Base-by-base conservation (phyloP, 2,797 vertebrate genomes). In the Odontamblyopus rebecca region DNA sequence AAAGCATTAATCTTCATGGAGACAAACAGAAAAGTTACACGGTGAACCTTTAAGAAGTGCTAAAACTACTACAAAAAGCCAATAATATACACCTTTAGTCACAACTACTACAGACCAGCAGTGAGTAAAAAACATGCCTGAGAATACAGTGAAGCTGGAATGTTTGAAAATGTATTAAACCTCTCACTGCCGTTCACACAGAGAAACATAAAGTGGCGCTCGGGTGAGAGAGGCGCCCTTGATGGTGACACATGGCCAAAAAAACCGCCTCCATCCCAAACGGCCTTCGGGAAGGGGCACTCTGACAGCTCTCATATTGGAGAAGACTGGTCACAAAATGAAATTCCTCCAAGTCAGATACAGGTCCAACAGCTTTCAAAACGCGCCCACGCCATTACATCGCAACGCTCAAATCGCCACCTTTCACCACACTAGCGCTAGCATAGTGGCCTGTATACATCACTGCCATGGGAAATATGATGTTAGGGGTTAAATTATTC, bases 261-360 rank as follows among this genome's bases (percentile, higher is more conserved):
- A 94, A 93, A 94, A 93, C 23, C 78, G 94, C 91, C 92, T 95
- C 94, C 92, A 93, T 95, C 93, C 86, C 4, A 76, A 90, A 77
- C 91, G 93, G 91, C 84, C 92, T 92, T 91, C 89, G 93, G 87
- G 76, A 83, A 67, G 79, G 29, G 9, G 44, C 84, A 23, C 23
- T 23, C 82, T 85, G 89, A 90, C 91, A 91, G 85, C 69, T 86
- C 87, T 90, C 88, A 88, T 91, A 89, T 87, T 88, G 83, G 85
- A 83, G 79, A 83, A 82, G 79, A 83, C 65, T 71, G 78, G 73
- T 71, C 59, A 72, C 75, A 81, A 89, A 88, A 91, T 85, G 91
- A 88, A 92, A 90, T 90, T 89, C 84, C 84, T 75, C 77, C 75
- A 86, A 87, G 84, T 81, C 77, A 78, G 77, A 85, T 88, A 83